A percentile compares a stretch with the other conserved stretches of the same genome.
These are phyloP conservation scores for Eulemur albifrons DNA, from an alignment of 2,797 vertebrate species.

Conservation along the genomic window DNA sequence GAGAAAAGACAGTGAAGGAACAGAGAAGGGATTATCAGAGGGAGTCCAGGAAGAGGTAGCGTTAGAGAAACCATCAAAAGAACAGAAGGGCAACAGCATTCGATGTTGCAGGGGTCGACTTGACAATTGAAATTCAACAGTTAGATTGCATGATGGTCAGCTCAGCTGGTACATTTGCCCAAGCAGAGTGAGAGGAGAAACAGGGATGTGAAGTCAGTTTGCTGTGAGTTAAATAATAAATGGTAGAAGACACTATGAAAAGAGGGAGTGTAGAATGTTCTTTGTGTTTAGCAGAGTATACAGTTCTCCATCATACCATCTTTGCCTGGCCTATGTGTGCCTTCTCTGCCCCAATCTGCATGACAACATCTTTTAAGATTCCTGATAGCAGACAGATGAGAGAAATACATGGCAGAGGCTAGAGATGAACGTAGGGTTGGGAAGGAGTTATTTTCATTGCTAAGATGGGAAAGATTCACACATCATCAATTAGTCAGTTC, in stretches of 20 bases:
- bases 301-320: neutral
- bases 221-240: neutral
- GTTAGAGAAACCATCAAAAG: neutral
- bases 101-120: neutral
- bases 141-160: neutral
- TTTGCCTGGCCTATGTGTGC: neutral
- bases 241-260: neutral
- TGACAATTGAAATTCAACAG: neutral
- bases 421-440: neutral
- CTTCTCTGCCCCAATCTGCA: neutral
- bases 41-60: neutral
- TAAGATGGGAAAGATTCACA: neutral
- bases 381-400: neutral
- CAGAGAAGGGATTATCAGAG: neutral
- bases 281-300: neutral
- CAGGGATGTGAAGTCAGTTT: neutral
- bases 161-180: neutral
- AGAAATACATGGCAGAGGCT: neutral
- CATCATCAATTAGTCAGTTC: neutral
- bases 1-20: neutral
- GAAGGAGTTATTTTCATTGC: neutral
- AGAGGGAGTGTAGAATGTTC: neutral
- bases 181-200: neutral
- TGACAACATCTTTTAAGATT: neutral
- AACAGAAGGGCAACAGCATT: neutral